phyloP scores from a whole-genome alignment of 2,888 invertebrate genomes.

The Clepsis dumicolana region DNA sequence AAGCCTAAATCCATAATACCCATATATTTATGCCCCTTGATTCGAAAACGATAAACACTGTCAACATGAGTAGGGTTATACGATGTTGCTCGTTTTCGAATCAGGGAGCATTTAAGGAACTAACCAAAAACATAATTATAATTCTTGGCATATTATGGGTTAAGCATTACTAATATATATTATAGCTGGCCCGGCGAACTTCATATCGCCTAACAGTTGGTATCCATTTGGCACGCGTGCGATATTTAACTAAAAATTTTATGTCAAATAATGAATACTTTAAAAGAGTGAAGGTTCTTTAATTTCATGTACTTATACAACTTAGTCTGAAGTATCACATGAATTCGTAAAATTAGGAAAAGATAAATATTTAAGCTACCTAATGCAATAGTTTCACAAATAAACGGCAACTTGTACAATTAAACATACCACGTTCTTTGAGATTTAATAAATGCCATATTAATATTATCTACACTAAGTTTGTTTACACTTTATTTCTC shows the following conservation, averaged over 20 bases:
- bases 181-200: too few species aligned
- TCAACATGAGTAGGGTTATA: too few species aligned
- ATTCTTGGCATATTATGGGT: too few species aligned
- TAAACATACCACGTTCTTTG: constrained; percentile 56
- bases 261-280: constrained; percentile 42
- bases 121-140: too few species aligned
- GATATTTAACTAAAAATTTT: neutral
- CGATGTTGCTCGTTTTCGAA: too few species aligned
- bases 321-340: constrained; percentile 80
- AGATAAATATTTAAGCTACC: constrained; percentile 71
- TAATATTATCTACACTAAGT: constrained; percentile 54
- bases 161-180: too few species aligned
- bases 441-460: constrained; percentile 70
- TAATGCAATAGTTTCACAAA: constrained; percentile 58
- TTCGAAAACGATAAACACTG: too few species aligned
- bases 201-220: too few species aligned
- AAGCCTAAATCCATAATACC: too few species aligned
- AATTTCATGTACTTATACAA: constrained; percentile 76
- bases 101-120: too few species aligned
- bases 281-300: constrained; percentile 70
- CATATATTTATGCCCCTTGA: too few species aligned
- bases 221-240: too few species aligned
- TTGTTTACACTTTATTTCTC: constrained; percentile 48
- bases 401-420: constrained; percentile 64
- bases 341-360: constrained; percentile 66